phyloP scores from a whole-genome alignment of 2,888 invertebrate genomes.

The Notocelia uddmanniana region DNA sequence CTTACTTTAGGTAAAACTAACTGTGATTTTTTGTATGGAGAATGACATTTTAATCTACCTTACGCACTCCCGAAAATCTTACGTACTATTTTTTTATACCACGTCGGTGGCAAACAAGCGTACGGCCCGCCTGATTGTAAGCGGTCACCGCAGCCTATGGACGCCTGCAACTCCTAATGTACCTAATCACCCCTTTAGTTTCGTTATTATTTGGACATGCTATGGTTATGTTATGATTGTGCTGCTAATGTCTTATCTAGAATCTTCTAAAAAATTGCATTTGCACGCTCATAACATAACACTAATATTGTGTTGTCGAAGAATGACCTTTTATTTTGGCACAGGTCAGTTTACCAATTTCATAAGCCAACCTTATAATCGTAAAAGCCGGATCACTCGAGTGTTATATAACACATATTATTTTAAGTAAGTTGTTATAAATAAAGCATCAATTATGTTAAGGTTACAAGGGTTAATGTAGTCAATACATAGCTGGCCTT shows the following conservation, averaged over 20 bases:
- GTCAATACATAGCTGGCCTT: neutral
- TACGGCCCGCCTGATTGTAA: no score
- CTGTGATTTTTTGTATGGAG: no score
- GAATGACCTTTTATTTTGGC: slow-evolving; percentile 23
- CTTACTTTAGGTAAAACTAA: no score
- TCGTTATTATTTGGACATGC: neutral
- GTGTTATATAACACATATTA: slow-evolving; percentile 6
- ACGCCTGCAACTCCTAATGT: no score
- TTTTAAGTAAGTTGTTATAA: neutral
- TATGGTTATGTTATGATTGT: neutral
- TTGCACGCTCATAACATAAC: neutral
- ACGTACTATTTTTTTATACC: no score
- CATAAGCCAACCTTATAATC: slow-evolving; percentile 14
- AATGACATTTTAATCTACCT: no score
- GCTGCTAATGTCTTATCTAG: slow-evolving; percentile 1
- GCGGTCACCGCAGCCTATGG: no score
- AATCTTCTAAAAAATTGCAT: neutral
- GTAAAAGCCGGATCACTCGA: slow-evolving; percentile 16
- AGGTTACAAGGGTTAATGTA: neutral
- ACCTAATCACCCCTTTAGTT: no score
- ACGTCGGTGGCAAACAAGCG: no score
- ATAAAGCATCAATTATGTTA: neutral
- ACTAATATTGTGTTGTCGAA: slow-evolving; percentile 1
- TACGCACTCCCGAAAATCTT: no score
- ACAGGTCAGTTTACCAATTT: slow-evolving; percentile 7